Evolutionary conservation across 2,888 invertebrate species (phyloP), one percentile per base, ranked within the genome.

Genomic region (Pterostichus madidus): DNA sequence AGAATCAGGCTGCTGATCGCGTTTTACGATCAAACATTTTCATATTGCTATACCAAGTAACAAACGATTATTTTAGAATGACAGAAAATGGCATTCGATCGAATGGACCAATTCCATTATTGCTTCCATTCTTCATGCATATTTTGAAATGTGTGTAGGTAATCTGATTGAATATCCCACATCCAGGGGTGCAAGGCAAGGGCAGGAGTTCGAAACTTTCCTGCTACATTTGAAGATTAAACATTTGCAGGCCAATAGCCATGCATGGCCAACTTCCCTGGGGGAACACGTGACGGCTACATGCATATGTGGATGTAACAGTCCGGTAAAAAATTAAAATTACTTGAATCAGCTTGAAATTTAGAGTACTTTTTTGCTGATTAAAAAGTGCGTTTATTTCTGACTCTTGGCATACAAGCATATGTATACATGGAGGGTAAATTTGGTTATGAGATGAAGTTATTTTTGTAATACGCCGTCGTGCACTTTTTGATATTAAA

Each of bases 161-260:
- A 80, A 80, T 80, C 80, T 71, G 80, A 80, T 80, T 80, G 80
- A 80, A 73, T 49, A 53, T 44, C 59, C 77, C 56, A 77, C 52
- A 39, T 77, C 56, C 61, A 10, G 56, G 32, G 64, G 35, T 7
- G 64, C 32, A 17, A 13, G 15, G n/a, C 35, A 64, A 64, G 11
- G 52, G 75, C 46, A 44, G 24, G 71, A 17, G 71, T 46, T 11
- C 8, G 56, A 17, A 24, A 17, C 44, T 52, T 17, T 71, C 44
- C 53, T 68, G 56, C 52, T 80, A 73, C 80, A 80, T 80, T 80
- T 80, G 71, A 80, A 80, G 80, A 80, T 80, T 80, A 39, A 80
- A 80, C 71, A 80, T 80, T 68, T 71, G 80, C 80, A 15, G 73
- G 49, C 80, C 80, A 80, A 80, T 68, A 64, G 79, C 79, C 59